Conservation (phyloP, 1,140 invertebrate species). For the Bombus superbus region DNA sequence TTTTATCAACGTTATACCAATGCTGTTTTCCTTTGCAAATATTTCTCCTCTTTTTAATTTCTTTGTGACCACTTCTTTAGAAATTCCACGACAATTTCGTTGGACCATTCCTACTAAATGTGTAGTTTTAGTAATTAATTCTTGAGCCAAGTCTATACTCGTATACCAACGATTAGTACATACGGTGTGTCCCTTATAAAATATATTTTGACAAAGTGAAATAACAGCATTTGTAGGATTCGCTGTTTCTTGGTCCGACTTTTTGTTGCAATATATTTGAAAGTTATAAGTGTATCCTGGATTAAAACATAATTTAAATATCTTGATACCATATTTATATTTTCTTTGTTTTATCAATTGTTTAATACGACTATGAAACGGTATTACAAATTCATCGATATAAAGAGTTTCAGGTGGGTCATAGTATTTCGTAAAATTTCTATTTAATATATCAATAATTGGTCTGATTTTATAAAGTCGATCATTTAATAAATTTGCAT, state of each 20-base stretch:
- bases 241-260: not conserved
- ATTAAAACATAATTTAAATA: not conserved
- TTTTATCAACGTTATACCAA: not conserved
- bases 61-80: not conserved
- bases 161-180: not conserved
- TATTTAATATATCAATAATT: not conserved
- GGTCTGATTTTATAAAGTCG: slow-evolving; percentile 2
- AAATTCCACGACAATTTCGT: not conserved
- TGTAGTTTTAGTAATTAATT: not conserved
- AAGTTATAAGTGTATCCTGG: not conserved
- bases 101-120: not conserved
- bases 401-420: not conserved
- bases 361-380: not conserved
- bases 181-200: not conserved
- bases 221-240: not conserved
- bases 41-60: not conserved
- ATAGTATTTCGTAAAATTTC: not conserved
- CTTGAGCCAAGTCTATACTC: not conserved
- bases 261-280: not conserved
- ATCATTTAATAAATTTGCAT: not conserved
- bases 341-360: not conserved
- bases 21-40: not conserved
- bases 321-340: not conserved
- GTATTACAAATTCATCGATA: not conserved
- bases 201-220: not conserved